phyloP scores from a whole-genome alignment of 2,113 vertebrate species.

The Brachyhypopomus gauderio region DNA sequence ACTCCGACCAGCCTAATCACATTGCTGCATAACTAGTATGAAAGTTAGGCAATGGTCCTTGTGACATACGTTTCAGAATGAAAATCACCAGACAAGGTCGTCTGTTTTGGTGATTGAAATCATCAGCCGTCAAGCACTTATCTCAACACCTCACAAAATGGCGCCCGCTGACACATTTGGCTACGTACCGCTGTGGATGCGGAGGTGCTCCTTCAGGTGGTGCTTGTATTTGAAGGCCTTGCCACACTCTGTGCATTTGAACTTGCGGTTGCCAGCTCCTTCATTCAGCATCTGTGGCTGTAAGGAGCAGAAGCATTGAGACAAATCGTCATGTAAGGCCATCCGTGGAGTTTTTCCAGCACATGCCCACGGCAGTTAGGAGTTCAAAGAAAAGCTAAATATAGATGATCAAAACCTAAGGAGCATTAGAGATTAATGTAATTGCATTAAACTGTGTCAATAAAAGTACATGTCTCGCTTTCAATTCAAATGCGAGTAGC shows the following conservation, averaged over 20 bases:
- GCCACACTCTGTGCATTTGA: slow-evolving; percentile 97
- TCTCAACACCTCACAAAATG: slow-evolving; percentile 48
- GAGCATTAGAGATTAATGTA: slow-evolving; percentile 10
- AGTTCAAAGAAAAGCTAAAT: slow-evolving; percentile 8
- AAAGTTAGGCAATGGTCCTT: slow-evolving; percentile 7
- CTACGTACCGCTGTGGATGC: slow-evolving; percentile 96
- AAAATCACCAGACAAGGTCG: background rate
- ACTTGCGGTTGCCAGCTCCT: slow-evolving; percentile 94
- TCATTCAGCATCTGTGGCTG: slow-evolving; percentile 89
- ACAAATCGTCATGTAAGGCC: background rate
- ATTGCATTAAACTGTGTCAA: slow-evolving; percentile 18
- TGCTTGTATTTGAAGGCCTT: slow-evolving; percentile 99
- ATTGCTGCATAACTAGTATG: background rate
- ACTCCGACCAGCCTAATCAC: slow-evolving; percentile 15
- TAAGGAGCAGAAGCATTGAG: slow-evolving; percentile 59
- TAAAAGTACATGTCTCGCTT: background rate
- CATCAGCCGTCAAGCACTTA: slow-evolving; percentile 14
- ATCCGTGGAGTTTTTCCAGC: background rate
- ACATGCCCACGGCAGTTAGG: background rate
- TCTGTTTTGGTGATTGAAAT: background rate
- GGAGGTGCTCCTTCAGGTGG: slow-evolving; percentile 97
- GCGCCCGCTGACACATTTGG: slow-evolving; percentile 51
- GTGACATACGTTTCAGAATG: background rate
- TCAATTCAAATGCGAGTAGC: slow-evolving; percentile 9
- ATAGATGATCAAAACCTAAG: slow-evolving; percentile 8